A percentile compares a stretch with the other conserved stretches of the same genome.
Evolutionary conservation across 2,888 invertebrate genomes (phyloP).

Genomic region (Morpho helenor): DNA sequence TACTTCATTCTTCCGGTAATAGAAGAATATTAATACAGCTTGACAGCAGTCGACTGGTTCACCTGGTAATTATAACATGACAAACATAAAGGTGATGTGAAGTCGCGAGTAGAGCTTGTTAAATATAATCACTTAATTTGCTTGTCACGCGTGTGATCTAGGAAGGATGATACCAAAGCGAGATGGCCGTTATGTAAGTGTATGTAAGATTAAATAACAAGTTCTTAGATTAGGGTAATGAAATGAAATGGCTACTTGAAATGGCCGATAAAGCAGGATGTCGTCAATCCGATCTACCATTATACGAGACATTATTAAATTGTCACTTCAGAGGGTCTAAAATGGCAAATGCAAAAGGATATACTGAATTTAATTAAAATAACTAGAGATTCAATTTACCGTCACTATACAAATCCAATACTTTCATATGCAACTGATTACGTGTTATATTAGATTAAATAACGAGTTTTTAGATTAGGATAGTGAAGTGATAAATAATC

Average conservation of each 20-base stretch:
- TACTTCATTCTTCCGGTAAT: too few species aligned
- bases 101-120: neutral
- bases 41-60: too few species aligned
- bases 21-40: too few species aligned
- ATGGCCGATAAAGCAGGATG: conserved; percentile 18
- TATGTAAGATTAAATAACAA: conserved; percentile 13
- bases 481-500: too few species aligned
- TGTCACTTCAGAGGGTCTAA: neutral
- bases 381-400: too few species aligned
- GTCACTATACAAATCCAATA: too few species aligned
- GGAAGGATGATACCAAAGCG: conserved; percentile 4
- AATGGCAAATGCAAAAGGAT: neutral
- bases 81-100: neutral
- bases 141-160: conserved; percentile 11
- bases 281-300: conserved; percentile 15
- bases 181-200: conserved; percentile 5
- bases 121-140: conserved; percentile 7
- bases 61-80: too few species aligned
- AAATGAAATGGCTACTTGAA: conserved; percentile 16
- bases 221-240: conserved; percentile 17
- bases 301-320: conserved; percentile 7
- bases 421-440: too few species aligned
- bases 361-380: too few species aligned
- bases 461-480: too few species aligned
- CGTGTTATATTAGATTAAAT: too few species aligned